Percentiles rank a stretch among this genome's conserved stretches.
phyloP scores from a whole-genome alignment of 2,113 vertebrate species.

The Chinchilla lanigera region DNA sequence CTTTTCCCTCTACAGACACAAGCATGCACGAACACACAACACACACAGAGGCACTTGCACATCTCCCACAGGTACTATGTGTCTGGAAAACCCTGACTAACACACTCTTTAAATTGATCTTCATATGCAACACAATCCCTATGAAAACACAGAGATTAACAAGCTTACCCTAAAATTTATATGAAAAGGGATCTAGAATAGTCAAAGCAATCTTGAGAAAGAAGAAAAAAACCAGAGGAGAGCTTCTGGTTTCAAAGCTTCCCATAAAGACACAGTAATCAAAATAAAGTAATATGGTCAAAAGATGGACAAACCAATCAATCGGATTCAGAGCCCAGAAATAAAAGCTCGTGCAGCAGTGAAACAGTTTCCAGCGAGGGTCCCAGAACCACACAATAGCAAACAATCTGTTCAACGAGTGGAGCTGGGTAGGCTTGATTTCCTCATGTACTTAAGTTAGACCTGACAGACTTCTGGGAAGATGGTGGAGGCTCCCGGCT shows the following conservation, averaged over 20 bases:
- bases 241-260: not conserved
- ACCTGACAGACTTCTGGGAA: not conserved
- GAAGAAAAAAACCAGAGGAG: not conserved
- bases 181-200: not conserved
- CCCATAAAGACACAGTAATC: not conserved
- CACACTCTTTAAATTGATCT: not conserved
- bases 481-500: not conserved
- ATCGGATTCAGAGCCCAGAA: not conserved
- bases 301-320: not conserved
- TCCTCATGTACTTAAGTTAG: not conserved
- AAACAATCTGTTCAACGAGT: not conserved
- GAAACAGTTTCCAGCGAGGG: not conserved
- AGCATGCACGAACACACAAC: not conserved
- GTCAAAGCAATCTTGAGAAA: not conserved
- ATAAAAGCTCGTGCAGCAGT: not conserved
- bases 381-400: not conserved
- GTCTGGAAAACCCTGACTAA: not conserved
- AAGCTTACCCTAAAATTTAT: not conserved
- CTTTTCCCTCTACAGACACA: not conserved
- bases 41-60: not conserved
- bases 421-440: not conserved
- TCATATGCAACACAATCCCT: not conserved
- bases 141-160: not conserved
- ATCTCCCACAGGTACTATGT: not conserved
- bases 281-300: not conserved